Percentiles rank a stretch among this genome's conserved stretches.
These are phyloP conservation scores for Phalacrocorax pelagicus DNA, from an alignment of 2,113 vertebrate species.

Conservation along the genomic window DNA sequence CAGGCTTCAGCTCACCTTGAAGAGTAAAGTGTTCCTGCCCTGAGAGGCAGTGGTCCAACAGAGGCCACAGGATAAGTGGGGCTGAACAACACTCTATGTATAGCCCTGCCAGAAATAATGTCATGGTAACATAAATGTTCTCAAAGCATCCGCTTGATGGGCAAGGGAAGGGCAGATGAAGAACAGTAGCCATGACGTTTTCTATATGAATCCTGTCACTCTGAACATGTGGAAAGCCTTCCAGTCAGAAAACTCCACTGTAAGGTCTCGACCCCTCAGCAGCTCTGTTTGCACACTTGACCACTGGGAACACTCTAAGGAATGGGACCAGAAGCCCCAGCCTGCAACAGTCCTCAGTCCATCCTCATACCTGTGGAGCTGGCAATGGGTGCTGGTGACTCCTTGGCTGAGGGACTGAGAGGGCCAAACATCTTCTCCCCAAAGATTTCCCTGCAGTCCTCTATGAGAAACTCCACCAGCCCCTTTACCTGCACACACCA, in stretches of 20 bases:
- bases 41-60: neutral
- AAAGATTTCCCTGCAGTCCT: constrained; percentile 80
- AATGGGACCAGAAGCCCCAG: neutral
- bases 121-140: neutral
- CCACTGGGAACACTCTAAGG: neutral
- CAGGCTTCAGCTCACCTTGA: neutral
- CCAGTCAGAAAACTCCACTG: neutral
- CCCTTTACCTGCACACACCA: constrained; percentile 73
- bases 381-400: constrained; percentile 60
- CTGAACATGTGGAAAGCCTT: neutral
- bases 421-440: constrained; percentile 75
- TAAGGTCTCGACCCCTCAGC: neutral
- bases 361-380: constrained; percentile 60
- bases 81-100: neutral
- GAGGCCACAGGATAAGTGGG: neutral
- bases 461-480: constrained; percentile 84
- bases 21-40: neutral
- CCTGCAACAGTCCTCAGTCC: neutral
- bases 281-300: neutral
- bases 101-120: neutral
- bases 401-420: constrained; percentile 73
- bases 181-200: neutral
- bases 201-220: neutral
- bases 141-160: neutral
- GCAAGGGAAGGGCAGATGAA: neutral